Base-by-base conservation (phyloP, 2,888 invertebrate genomes). In the Epirrita christyi region DNA sequence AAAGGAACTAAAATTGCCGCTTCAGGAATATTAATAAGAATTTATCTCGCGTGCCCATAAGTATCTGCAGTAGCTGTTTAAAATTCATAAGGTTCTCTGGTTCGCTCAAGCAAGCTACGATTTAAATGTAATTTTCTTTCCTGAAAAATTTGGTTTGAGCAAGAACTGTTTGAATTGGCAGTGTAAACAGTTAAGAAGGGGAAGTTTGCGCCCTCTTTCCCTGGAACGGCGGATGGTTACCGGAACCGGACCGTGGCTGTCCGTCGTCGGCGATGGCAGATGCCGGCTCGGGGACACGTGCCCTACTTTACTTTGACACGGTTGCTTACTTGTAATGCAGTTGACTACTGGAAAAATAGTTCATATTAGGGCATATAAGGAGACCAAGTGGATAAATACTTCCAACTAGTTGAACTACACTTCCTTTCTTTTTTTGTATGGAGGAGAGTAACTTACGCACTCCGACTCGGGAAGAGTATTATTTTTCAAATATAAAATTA, bases 1-100 rank as follows among this genome's bases (percentile, higher is more conserved):
- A 90, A 89, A 88, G 86, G 85, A 83, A 83, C 75, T 81, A 79
- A 85, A 83, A 82, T 78, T 73, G 66, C 21, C 76, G 73, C 80
- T 75, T 66, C 75, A 75, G 78, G 81, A 85, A 88, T 86, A 85
- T 86, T 86, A 87, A 87, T 85, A 86, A 81, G 81, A 81, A 82
- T 81, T 85, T 84, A 83, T 85, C 78, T 78, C 75, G 70, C 67
- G 59, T 71, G 69, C 67, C 73, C 72, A 71, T 75, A 74, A 72
- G 68, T 66, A 72, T 69, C 72, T 66, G 57, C 60, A 67, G 67
- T 65, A 66, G 63, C 68, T 63, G 67, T 27, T 69, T 77, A 75
- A 78, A 71, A 81, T 61, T 61, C 60, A 53, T 56, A 46, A 53
- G 52, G 41, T 53, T 28, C 46, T 44, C 40, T 36, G n/a, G n/a